Evolutionary conservation across 2,888 invertebrate species (phyloP).

Genomic region (Meteorus cinctellus): DNA sequence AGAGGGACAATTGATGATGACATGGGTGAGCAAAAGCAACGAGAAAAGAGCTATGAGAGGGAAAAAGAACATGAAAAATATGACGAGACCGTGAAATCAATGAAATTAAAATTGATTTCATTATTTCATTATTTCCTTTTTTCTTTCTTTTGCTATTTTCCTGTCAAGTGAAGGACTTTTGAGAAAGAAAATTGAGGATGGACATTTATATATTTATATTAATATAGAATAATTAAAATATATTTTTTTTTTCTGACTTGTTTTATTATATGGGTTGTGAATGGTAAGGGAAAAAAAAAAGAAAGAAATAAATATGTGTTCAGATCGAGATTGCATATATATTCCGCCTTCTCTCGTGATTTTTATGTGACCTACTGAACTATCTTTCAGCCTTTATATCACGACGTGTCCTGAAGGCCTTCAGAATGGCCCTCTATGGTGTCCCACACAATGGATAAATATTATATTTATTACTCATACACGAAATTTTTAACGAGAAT

Average conservation of each 20-base stretch:
- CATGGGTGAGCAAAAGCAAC: conserved; percentile 26
- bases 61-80: background rate
- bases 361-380: conserved; percentile 40
- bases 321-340: background rate
- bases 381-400: conserved; percentile 37
- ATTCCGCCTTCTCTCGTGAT: conserved; percentile 14
- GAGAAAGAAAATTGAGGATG: background rate
- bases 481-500: background rate
- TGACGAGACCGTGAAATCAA: conserved; percentile 4
- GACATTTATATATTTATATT: background rate
- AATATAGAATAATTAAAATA: background rate
- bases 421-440: background rate
- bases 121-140: background rate
- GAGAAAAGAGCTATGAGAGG: background rate
- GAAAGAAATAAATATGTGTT: background rate
- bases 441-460: conserved; percentile 20
- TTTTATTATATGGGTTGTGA: background rate
- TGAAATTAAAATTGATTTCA: background rate
- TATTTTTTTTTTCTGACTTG: background rate
- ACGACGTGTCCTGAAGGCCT: conserved; percentile 17
- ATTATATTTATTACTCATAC: conserved; percentile 24
- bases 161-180: background rate
- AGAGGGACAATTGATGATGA: conserved; percentile 21
- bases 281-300: no score
- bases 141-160: background rate